These are phyloP conservation scores for Dreissena rostriformis DNA, from an alignment of 1,140 invertebrate genomes.

Conservation along the genomic window DNA sequence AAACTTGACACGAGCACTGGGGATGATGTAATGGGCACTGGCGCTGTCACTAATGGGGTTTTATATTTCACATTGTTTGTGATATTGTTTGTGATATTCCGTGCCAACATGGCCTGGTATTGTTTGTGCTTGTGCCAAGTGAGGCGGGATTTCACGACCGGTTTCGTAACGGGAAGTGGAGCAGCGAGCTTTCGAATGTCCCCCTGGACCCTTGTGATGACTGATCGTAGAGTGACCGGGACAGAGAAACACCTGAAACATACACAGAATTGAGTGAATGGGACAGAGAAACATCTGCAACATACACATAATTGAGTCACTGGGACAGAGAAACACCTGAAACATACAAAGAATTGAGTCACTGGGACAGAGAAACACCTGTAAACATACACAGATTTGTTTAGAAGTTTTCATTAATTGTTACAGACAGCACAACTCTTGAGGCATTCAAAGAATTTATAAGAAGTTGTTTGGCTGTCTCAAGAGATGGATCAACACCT, in stretches of 20 bases:
- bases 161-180: constrained; percentile 53
- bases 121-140: constrained; percentile 13
- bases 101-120: not conserved
- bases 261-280: constrained; percentile 19
- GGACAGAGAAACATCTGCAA: too few species aligned
- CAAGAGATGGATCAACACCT: too few species aligned
- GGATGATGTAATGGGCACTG: not conserved
- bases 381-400: too few species aligned
- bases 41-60: not conserved
- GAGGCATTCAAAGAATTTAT: too few species aligned
- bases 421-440: too few species aligned
- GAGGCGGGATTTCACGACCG: constrained; percentile 20
- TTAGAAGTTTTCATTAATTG: too few species aligned
- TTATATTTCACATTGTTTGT: not conserved
- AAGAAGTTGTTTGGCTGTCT: too few species aligned
- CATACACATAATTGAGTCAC: constrained; percentile 83
- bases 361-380: too few species aligned
- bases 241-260: constrained; percentile 90
- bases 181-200: constrained; percentile 67
- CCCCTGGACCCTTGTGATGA: constrained; percentile 85
- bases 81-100: not conserved
- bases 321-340: constrained; percentile 93
- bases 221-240: constrained; percentile 91
- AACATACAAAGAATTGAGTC: constrained; percentile 61
- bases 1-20: not conserved